These are phyloP conservation scores for Megastigmus dorsalis DNA, from an alignment of 2,888 invertebrate genomes.

Conservation along the genomic window DNA sequence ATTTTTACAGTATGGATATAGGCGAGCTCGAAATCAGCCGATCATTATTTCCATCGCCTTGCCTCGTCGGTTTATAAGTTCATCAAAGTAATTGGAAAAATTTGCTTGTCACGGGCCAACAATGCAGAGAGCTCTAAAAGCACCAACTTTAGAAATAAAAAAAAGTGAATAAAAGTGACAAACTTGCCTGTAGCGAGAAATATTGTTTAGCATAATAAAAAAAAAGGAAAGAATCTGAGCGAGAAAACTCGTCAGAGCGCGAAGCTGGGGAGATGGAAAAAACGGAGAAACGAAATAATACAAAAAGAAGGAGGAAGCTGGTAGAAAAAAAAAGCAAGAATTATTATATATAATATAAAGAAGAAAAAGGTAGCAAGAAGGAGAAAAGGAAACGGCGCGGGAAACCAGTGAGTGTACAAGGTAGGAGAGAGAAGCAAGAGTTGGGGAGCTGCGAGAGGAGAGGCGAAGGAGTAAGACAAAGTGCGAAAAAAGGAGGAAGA, in stretches of 20 bases:
- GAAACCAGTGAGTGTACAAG: not conserved
- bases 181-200: not conserved
- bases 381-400: not conserved
- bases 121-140: too few species aligned
- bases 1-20: too few species aligned
- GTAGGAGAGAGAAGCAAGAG: not conserved
- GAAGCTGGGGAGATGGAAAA: not conserved
- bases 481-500: slow-evolving; percentile 14
- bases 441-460: not conserved
- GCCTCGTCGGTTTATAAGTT: too few species aligned
- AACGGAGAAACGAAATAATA: not conserved
- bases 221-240: not conserved
- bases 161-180: not conserved
- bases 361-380: not conserved
- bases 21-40: too few species aligned
- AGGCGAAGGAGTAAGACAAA: slow-evolving; percentile 37
- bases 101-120: too few species aligned
- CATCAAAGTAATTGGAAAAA: too few species aligned
- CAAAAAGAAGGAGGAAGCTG: not conserved
- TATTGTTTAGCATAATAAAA: slow-evolving; percentile 1
- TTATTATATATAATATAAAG: slow-evolving; percentile 21
- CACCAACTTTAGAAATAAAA: too few species aligned
- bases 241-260: not conserved
- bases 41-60: too few species aligned
- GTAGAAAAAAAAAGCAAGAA: slow-evolving; percentile 1